A percentile compares a stretch with the other conserved stretches of the same genome.
These are phyloP conservation scores for Stigmatopora nigra DNA, from an alignment of 2,113 vertebrate genomes.

Conservation along the genomic window DNA sequence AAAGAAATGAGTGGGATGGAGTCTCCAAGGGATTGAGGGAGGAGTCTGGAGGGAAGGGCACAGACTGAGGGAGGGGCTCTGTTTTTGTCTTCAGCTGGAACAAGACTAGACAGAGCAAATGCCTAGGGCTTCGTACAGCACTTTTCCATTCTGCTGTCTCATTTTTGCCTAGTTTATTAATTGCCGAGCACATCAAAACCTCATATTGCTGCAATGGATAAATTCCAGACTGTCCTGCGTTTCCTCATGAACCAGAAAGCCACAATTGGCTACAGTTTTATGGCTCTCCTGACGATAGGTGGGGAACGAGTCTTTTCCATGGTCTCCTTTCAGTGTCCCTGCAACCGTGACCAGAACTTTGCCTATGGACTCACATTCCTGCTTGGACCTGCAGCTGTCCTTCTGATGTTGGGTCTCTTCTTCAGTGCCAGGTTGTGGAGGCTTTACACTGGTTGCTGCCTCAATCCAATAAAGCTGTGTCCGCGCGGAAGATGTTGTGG, in stretches of 20 bases:
- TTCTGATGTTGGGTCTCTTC: conserved; percentile 79
- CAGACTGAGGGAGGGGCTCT: conserved; percentile 32
- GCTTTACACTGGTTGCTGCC: conserved; percentile 87
- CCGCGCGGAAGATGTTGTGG: conserved; percentile 54
- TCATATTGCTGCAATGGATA: conserved; percentile 71
- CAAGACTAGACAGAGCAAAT: conserved; percentile 10
- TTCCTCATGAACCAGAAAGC: conserved; percentile 80
- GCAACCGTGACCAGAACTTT: conserved; percentile 77
- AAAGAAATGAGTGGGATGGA: background rate
- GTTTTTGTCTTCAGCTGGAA: conserved; percentile 17
- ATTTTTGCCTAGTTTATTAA: background rate
- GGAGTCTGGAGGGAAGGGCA: conserved; percentile 19
- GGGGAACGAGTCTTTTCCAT: conserved; percentile 82
- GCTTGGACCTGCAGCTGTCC: conserved; percentile 79
- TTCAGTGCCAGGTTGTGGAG: conserved; percentile 77
- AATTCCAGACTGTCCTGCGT: conserved; percentile 73
- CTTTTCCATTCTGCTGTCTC: background rate
- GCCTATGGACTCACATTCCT: conserved; percentile 81
- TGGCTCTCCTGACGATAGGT: conserved; percentile 85
- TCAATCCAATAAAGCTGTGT: conserved; percentile 65
- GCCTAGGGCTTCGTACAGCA: background rate
- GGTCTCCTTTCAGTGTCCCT: conserved; percentile 89
- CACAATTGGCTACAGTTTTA: conserved; percentile 85
- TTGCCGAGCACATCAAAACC: background rate
- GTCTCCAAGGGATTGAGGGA: conserved; percentile 21